These are phyloP conservation scores for Hephaestus fuliginosus DNA, from an alignment of 2,797 vertebrate species.

Conservation along the genomic window DNA sequence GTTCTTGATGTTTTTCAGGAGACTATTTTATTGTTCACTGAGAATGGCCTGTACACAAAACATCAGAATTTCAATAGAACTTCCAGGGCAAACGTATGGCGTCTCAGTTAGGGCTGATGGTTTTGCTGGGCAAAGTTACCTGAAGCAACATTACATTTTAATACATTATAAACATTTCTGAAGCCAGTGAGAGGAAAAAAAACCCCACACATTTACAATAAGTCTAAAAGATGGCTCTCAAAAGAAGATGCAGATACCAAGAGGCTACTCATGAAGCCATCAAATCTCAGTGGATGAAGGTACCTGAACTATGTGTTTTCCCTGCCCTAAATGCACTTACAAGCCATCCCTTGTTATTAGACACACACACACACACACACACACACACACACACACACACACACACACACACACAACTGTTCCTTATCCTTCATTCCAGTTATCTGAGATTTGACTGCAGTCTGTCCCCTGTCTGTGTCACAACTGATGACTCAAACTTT, in stretches of 20 bases:
- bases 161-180: not conserved
- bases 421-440: slow-evolving; percentile 36
- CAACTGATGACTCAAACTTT: slow-evolving; percentile 66
- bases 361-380: not conserved
- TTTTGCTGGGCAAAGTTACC: slow-evolving; percentile 18
- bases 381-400: slow-evolving; percentile 1
- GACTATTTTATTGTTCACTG: not conserved
- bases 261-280: not conserved
- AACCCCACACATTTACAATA: not conserved
- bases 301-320: slow-evolving; percentile 9
- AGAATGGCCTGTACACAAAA: not conserved
- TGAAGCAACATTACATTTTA: slow-evolving; percentile 6
- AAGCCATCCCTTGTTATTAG: slow-evolving; percentile 11
- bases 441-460: slow-evolving; percentile 54
- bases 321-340: not conserved
- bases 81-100: not conserved
- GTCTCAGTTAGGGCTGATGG: slow-evolving; percentile 20
- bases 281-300: slow-evolving; percentile 21
- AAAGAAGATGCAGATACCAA: not conserved
- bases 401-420: slow-evolving; percentile 11
- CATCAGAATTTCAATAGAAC: slow-evolving; percentile 5
- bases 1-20: slow-evolving; percentile 20
- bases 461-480: slow-evolving; percentile 48
- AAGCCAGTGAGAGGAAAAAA: not conserved
- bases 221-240: not conserved